Evolutionary conservation across 2,797 vertebrate species (phyloP).

Genomic region (Parauchenoglanis ngamensis): DNA sequence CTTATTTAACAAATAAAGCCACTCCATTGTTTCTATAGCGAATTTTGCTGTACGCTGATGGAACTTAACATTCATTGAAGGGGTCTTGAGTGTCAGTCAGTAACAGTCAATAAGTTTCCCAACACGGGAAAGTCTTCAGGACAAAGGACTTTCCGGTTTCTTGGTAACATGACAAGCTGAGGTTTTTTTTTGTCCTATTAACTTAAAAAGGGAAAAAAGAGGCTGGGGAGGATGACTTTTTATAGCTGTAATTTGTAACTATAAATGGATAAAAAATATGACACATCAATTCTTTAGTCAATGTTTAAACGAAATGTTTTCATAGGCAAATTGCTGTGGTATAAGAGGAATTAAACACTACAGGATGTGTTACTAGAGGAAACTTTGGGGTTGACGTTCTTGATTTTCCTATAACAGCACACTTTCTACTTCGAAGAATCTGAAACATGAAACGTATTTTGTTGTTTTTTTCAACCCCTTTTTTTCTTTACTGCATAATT

Average conservation of each 20-base stretch:
- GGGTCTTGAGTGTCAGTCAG: not conserved
- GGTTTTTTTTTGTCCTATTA: not conserved
- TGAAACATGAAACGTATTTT: too few species aligned
- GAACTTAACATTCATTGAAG: not conserved
- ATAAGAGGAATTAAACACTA: not conserved
- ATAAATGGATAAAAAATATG: not conserved
- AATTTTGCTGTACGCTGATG: not conserved
- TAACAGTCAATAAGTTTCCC: constrained; percentile 13
- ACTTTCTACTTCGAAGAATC: too few species aligned
- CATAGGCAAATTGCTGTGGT: not conserved
- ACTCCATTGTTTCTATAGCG: not conserved
- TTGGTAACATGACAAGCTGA: not conserved
- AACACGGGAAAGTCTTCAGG: not conserved
- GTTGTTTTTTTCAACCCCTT: too few species aligned
- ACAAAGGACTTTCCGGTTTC: constrained; percentile 1
- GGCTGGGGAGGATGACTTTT: not conserved
- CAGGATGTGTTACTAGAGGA: not conserved
- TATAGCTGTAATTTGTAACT: not conserved
- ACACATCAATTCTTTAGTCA: not conserved
- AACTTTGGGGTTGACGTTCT: not conserved
- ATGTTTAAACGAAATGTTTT: not conserved
- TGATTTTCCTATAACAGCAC: not conserved
- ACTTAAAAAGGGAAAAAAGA: not conserved
- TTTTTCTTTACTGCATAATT: too few species aligned
- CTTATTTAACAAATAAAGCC: not conserved